These are phyloP conservation scores for Lerema accius DNA, from an alignment of 1,140 invertebrate species.

Conservation along the genomic window DNA sequence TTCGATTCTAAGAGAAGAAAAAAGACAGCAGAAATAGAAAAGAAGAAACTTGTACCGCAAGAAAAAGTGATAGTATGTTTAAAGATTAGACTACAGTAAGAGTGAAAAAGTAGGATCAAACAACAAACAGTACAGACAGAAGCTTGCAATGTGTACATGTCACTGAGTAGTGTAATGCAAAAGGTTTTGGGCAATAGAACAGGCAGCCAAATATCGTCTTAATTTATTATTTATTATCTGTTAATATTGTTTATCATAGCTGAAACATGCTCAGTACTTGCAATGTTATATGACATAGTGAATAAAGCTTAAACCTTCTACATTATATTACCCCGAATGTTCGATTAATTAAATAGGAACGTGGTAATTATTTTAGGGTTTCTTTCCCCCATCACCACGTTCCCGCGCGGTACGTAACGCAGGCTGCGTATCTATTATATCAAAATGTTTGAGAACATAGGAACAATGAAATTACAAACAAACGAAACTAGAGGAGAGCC, in stretches of 20 bases:
- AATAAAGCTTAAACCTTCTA: constrained; percentile 1
- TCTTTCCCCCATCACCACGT: too few species aligned
- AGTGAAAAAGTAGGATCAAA: constrained; percentile 34
- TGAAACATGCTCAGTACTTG: background rate
- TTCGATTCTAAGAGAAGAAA: background rate
- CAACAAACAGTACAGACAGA: constrained; percentile 55
- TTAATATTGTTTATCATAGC: background rate
- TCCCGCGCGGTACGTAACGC: background rate
- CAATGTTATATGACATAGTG: background rate
- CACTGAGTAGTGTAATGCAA: constrained; percentile 25
- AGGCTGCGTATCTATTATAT: too few species aligned
- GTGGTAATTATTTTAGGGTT: too few species aligned
- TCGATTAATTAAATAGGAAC: background rate
- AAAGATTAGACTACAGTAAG: constrained; percentile 25
- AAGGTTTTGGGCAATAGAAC: background rate
- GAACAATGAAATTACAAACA: too few species aligned
- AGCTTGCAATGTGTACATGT: constrained; percentile 40
- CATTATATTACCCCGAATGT: constrained; percentile 3
- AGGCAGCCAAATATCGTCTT: background rate
- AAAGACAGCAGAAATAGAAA: background rate
- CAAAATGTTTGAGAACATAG: too few species aligned
- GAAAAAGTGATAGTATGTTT: constrained; percentile 16
- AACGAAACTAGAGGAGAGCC: too few species aligned
- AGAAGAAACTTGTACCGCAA: constrained; percentile 1
- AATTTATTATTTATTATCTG: background rate